phyloP scores from a whole-genome alignment of 2,888 invertebrate genomes.

The Cistogaster globosa region DNA sequence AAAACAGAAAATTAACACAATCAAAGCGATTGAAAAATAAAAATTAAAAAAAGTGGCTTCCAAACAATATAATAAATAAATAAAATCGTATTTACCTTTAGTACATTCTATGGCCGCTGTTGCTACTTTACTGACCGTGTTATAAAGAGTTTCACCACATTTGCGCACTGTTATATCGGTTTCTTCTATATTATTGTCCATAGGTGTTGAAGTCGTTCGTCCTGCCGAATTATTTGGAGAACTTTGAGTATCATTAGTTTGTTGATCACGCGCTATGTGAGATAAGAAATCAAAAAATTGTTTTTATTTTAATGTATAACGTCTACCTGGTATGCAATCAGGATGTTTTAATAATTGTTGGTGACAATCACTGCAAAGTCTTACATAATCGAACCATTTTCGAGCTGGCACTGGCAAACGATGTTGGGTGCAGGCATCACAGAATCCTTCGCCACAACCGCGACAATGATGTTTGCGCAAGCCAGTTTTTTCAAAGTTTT shows the following conservation, averaged over 20 bases:
- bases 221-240: conserved; percentile 77
- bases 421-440: conserved; percentile 88
- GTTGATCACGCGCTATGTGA: conserved; percentile 69
- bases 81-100: conserved; percentile 84
- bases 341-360: conserved; percentile 78
- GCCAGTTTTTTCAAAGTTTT: conserved; percentile 84
- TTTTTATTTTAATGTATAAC: neutral
- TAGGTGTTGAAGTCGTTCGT: conserved; percentile 49
- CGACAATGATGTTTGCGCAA: conserved; percentile 90
- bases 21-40: conserved; percentile 9
- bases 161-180: conserved; percentile 85
- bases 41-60: conserved; percentile 41
- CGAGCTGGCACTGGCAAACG: conserved; percentile 87
- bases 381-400: conserved; percentile 88
- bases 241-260: conserved; percentile 70
- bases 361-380: conserved; percentile 89
- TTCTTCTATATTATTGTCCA: conserved; percentile 78
- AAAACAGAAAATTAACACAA: conserved; percentile 40
- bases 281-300: conserved; percentile 11
- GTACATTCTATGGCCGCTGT: conserved; percentile 88
- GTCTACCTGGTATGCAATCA: conserved; percentile 78
- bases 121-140: conserved; percentile 88
- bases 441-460: conserved; percentile 91
- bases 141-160: conserved; percentile 89
- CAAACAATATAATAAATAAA: conserved; percentile 29